Evolutionary conservation across 2,888 invertebrate genomes (phyloP), one percentile per base, ranked within the genome.

Genomic region (Lasioglossum leucozonium): DNA sequence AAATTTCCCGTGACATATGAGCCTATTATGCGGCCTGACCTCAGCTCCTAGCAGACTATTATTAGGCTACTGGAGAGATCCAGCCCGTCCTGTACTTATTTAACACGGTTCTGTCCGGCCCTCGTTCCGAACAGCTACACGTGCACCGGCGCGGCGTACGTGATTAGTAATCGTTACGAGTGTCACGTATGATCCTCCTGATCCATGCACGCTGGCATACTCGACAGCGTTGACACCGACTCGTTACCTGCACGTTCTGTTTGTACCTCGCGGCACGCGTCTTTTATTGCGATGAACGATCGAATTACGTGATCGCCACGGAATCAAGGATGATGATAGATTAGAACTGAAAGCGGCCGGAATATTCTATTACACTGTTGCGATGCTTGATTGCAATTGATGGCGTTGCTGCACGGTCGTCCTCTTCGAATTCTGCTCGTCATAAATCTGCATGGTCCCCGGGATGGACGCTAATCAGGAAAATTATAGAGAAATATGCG

Each of bases 31-130:
- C 84, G 72, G 81, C 62, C 81, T 86, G 86, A 89, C 82, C 73
- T 84, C 42, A 79, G 81, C 80, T 79, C 37, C 78, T 72, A 73
- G 76, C 74, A 37, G 75, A 81, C 86, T 87, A 89, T 90, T 90
- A 90, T 90, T 88, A 90, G 87, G 90, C 90, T 87, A 86, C 90
- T 80, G 84, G 71, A 81, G 75, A 76, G 82, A 71, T 72, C 34
- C 84, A 71, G 72, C 76, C 78, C 80, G 55, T 65, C 73, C 84
- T 82, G 79, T 84, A 85, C 85, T 90, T 84, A 84, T 84, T 90
- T 55, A 88, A 81, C 84, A 42, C 65, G 13, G 82, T 75, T 80
- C 71, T 34, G 42, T 67, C 55, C 30, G 37, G 30, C 77, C 30
- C 30, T 62, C 62, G 62, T 30, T 16, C 6, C 62, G 30, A 30